Percentiles rank a stretch among this genome's conserved stretches.
Evolutionary conservation across 1,140 invertebrate genomes (phyloP).

Genomic region (Apocrypta bakeri): DNA sequence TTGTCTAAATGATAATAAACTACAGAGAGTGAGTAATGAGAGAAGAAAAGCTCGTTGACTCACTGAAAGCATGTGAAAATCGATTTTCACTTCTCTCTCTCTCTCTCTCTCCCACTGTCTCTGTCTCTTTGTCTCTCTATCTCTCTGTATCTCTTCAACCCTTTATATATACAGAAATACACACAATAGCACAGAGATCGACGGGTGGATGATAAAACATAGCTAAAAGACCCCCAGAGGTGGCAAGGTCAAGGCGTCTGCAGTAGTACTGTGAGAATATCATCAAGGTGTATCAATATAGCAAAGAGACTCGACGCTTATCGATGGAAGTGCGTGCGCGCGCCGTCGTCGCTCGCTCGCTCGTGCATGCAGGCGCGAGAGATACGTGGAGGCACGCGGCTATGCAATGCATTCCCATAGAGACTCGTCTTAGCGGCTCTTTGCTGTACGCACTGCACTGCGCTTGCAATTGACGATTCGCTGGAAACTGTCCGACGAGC

Average conservation of each 20-base stretch:
- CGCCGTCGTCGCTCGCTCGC: background rate
- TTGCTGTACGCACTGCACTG: background rate
- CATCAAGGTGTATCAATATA: background rate
- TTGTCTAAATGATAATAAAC: no score
- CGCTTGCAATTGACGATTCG: conserved; percentile 66
- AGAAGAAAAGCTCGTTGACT: no score
- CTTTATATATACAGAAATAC: no score
- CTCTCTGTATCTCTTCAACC: no score
- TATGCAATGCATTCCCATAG: conserved; percentile 15
- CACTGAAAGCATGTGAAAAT: no score
- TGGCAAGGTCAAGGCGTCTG: conserved; percentile 19
- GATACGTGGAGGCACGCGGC: conserved; percentile 66
- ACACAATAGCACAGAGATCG: no score
- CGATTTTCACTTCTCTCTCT: no score
- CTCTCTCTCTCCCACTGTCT: background rate
- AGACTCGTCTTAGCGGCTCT: background rate
- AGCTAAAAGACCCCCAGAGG: background rate
- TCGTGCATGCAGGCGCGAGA: conserved; percentile 43
- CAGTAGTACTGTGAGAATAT: background rate
- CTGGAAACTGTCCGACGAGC: conserved; percentile 62
- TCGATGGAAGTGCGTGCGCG: background rate
- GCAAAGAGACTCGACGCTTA: background rate
- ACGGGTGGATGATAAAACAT: no score
- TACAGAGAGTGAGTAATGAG: background rate
- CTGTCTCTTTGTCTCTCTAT: no score